Conservation (phyloP, 2,797 vertebrate species). For the Sus cebifrons region DNA sequence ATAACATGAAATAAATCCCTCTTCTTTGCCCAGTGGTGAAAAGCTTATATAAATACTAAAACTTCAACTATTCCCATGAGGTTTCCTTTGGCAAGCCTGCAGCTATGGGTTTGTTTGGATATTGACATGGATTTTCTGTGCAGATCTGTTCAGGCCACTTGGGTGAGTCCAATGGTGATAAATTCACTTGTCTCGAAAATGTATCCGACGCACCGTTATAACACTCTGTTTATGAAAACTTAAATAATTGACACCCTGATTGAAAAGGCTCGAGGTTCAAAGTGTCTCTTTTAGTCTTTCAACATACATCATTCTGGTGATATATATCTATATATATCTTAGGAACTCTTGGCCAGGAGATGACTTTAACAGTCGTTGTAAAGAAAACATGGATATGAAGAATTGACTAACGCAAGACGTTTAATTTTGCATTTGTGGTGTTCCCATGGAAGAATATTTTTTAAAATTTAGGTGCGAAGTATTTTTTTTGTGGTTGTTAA, state of each 20-base stretch:
- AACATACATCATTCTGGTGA: neutral
- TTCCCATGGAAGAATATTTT: conserved; percentile 17
- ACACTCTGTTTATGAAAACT: conserved; percentile 74
- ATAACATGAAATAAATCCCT: conserved; percentile 72
- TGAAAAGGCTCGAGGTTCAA: conserved; percentile 78
- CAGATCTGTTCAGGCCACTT: conserved; percentile 53
- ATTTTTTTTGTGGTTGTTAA: neutral
- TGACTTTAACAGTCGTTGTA: conserved; percentile 54
- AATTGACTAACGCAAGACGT: conserved; percentile 53
- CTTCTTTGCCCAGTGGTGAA: conserved; percentile 73
- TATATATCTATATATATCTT: conserved; percentile 18
- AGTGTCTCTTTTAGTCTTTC: conserved; percentile 75
- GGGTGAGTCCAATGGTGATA: conserved; percentile 71
- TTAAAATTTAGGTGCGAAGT: neutral
- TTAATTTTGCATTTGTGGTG: conserved; percentile 41
- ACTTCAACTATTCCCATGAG: conserved; percentile 76
- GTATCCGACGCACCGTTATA: conserved; percentile 73
- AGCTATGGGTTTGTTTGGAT: conserved; percentile 71
- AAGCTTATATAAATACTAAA: conserved; percentile 85
- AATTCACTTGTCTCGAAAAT: conserved; percentile 81
- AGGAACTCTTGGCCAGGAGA: conserved; percentile 35
- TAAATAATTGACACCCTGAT: conserved; percentile 47
- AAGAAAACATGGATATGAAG: conserved; percentile 71
- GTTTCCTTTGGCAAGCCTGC: conserved; percentile 71
- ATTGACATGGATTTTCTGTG: conserved; percentile 70